Evolutionary conservation across 1,140 invertebrate genomes (phyloP), one percentile per base, ranked within the genome.

Genomic region (Drepana arcuata): DNA sequence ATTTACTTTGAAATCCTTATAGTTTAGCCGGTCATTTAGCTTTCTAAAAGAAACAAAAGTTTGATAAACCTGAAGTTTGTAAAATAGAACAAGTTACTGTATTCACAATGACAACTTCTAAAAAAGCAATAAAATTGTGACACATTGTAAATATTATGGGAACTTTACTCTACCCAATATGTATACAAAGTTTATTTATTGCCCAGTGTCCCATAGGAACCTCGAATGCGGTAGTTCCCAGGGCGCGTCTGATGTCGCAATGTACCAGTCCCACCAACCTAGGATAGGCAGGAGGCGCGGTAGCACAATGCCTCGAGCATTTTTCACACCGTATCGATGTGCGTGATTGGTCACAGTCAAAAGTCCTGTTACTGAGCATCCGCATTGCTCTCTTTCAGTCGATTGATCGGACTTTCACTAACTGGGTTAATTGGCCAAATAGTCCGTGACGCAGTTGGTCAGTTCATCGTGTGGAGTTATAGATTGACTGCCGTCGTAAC

Each of bases 261-360:
- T 11, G 21, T 34, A 18, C 68, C 68, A 41, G 60, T 62, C 68
- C 72, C 63, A 69, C 30, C 38, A 30, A 32, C 41, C 54, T 51
- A 63, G 52, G 68, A 64, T 71, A 53, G 54, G 15, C 27, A 23
- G 36, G 37, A n/a, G n/a, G n/a, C n/a, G n/a, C n/a, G n/a, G n/a
- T n/a, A n/a, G 18, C 18, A 21, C 18, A 21, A 21, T 5, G 18
- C 18, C 18, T 21, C 52, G 49, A 43, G 51, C 44, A 45, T 58
- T 72, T 75, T 79, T 80, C 75, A 68, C 75, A 68, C 71, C 56
- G 61, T 55, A 49, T 48, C 49, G 70, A 60, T 45, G 35, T 58
- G 57, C 44, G 31, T 66, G 52, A 77, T 65, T 55, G 63, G 41
- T 12, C 41, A 34, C 30, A 34, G 46, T 64, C 49, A 74, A 70